Evolutionary conservation across 2,888 invertebrate species (phyloP).

Genomic region (Troides aeacus): DNA sequence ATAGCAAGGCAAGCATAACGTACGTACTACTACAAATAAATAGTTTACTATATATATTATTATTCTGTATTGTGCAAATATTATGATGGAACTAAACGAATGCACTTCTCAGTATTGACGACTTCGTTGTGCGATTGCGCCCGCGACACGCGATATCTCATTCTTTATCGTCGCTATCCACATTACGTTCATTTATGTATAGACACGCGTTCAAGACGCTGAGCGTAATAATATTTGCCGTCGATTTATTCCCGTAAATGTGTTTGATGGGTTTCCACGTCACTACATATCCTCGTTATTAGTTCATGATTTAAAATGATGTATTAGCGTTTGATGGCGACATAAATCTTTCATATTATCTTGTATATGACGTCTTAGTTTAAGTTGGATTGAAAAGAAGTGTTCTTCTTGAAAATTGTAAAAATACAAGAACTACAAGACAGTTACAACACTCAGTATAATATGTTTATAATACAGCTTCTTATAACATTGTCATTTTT

Average conservation of each 20-base stretch:
- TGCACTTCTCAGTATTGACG: conserved; percentile 1
- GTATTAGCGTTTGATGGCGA: conserved; percentile 8
- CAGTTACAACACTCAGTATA: too few relatives aligned
- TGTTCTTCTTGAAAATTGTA: not conserved
- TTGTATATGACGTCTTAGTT: not conserved
- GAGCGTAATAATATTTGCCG: conserved; percentile 26
- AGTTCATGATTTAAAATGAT: conserved; percentile 22
- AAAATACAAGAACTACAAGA: not conserved
- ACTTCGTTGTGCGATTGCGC: not conserved
- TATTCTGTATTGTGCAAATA: not conserved
- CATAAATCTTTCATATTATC: not conserved
- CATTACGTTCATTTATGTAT: conserved; percentile 26
- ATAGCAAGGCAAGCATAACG: too few relatives aligned
- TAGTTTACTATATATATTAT: too few relatives aligned
- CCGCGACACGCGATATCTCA: conserved; percentile 22
- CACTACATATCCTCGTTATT: conserved; percentile 17
- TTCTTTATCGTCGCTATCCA: conserved; percentile 18
- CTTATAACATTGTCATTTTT: too few relatives aligned
- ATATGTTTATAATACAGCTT: too few relatives aligned
- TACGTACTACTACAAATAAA: too few relatives aligned
- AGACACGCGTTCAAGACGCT: conserved; percentile 27
- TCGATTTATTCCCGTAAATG: conserved; percentile 27
- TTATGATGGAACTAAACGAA: not conserved
- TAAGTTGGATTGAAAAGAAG: not conserved
- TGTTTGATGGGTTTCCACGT: conserved; percentile 24